Evolutionary conservation across 2,888 invertebrate species (phyloP).

Genomic region (Lithosia quadra): DNA sequence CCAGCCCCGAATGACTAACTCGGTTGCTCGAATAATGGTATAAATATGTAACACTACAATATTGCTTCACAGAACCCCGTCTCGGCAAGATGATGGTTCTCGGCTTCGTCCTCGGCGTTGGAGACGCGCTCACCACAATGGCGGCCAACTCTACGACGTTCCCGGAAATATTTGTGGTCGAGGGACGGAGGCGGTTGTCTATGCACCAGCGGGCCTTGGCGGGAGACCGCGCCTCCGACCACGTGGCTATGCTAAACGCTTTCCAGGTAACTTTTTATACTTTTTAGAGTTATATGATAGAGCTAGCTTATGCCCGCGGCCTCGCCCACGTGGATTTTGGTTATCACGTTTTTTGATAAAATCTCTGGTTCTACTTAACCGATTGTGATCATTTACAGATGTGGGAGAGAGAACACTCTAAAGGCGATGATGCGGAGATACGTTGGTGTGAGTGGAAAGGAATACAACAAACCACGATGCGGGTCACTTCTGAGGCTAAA

Average conservation of each 20-base stretch:
- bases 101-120: conserved; percentile 96
- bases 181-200: conserved; percentile 91
- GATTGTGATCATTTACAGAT: conserved; percentile 79
- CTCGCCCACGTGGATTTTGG: too few species aligned
- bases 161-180: conserved; percentile 96
- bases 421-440: conserved; percentile 92
- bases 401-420: conserved; percentile 90
- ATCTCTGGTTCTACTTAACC: too few species aligned
- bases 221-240: conserved; percentile 96
- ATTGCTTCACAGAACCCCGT: conserved; percentile 90
- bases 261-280: conserved; percentile 88
- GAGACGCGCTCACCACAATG: conserved; percentile 96
- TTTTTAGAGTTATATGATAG: neutral
- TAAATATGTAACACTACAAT: neutral
- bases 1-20: too few species aligned
- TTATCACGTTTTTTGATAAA: too few species aligned
- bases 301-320: too few species aligned
- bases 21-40: neutral
- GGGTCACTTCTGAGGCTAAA: conserved; percentile 97
- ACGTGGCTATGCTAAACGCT: conserved; percentile 97
- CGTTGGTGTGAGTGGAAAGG: conserved; percentile 97
- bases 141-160: conserved; percentile 98
- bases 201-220: conserved; percentile 95
- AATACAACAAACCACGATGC: conserved; percentile 94
- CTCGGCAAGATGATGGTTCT: conserved; percentile 99